A percentile compares a stretch with the other conserved stretches of the same genome.
These are phyloP conservation scores for Pachypsylla venusta DNA, from an alignment of 1,140 invertebrate genomes.

Conservation along the genomic window DNA sequence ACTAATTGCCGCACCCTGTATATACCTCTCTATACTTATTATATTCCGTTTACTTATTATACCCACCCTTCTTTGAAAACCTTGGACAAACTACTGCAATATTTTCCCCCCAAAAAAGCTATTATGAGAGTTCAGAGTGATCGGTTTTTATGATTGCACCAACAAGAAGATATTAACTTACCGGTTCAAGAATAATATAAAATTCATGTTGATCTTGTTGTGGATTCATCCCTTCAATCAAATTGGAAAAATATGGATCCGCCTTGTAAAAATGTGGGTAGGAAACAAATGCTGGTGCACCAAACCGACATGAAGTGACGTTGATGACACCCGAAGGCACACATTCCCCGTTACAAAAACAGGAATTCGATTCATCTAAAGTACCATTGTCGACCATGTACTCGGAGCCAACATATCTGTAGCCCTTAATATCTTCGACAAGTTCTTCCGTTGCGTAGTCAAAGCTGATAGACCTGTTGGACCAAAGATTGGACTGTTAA, in stretches of 20 bases:
- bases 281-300: constrained; percentile 47
- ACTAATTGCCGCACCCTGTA: too few species aligned
- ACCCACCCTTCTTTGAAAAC: too few species aligned
- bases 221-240: constrained; percentile 42
- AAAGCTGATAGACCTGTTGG: constrained; percentile 15
- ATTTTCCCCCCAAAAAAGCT: too few species aligned
- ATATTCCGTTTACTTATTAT: too few species aligned
- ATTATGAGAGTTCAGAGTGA: not conserved
- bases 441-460: not conserved
- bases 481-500: not conserved
- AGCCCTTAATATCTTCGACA: constrained; percentile 21
- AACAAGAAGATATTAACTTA: constrained; percentile 33
- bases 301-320: constrained; percentile 34
- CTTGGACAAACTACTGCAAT: too few species aligned
- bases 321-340: constrained; percentile 44
- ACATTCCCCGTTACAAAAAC: constrained; percentile 55
- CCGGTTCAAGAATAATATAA: constrained; percentile 44
- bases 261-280: constrained; percentile 54
- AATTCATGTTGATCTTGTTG: constrained; percentile 39
- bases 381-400: constrained; percentile 35
- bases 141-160: not conserved
- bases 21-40: too few species aligned
- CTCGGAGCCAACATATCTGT: constrained; percentile 29
- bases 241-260: constrained; percentile 37
- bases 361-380: constrained; percentile 42